These are phyloP conservation scores for Petromus typicus DNA, from an alignment of 2,113 vertebrate genomes.

Conservation along the genomic window DNA sequence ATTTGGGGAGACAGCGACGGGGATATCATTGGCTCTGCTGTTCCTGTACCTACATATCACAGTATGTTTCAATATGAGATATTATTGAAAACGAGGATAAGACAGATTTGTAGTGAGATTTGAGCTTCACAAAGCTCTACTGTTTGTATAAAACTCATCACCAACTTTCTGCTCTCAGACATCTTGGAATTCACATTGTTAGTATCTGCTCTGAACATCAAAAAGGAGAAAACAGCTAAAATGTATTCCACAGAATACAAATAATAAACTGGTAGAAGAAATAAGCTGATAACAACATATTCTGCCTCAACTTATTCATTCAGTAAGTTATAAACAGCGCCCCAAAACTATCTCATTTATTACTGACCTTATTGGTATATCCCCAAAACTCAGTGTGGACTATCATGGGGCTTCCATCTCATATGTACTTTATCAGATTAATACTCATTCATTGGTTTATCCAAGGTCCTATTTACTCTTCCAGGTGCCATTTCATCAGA, in stretches of 20 bases:
- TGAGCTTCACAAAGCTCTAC: background rate
- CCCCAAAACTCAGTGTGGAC: background rate
- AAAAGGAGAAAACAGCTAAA: background rate
- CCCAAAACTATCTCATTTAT: background rate
- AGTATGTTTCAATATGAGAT: background rate
- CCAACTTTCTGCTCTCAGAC: background rate
- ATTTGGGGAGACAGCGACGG: background rate
- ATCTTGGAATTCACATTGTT: background rate
- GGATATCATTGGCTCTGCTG: fast-evolving
- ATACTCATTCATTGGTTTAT: background rate
- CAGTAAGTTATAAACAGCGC: background rate
- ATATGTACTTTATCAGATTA: background rate
- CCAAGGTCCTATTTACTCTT: background rate
- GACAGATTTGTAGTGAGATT: background rate
- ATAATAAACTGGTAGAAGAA: background rate
- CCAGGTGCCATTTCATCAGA: background rate
- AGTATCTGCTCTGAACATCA: background rate
- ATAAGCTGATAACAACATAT: background rate
- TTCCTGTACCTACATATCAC: background rate
- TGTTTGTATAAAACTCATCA: background rate
- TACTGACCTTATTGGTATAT: background rate
- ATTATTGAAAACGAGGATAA: background rate
- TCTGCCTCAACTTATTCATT: background rate
- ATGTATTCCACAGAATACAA: background rate
- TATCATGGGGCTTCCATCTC: background rate